A percentile compares a stretch with the other conserved stretches of the same genome.
phyloP scores from a whole-genome alignment of 2,888 invertebrate species.

The Dilophus febrilis region DNA sequence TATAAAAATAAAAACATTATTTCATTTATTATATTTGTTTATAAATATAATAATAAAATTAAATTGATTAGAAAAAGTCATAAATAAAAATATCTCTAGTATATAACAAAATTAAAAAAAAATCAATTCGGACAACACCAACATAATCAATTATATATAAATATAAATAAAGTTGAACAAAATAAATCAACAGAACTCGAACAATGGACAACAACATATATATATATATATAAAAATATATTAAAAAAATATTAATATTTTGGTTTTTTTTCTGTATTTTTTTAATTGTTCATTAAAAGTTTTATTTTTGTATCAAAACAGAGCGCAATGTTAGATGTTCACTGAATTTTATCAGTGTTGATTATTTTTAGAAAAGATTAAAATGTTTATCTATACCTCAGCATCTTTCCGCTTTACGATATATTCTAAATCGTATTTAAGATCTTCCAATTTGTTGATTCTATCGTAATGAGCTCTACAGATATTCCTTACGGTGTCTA shows the following conservation, averaged over 20 bases:
- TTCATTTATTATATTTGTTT: too few relatives aligned
- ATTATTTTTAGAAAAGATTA: background rate
- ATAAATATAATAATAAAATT: too few relatives aligned
- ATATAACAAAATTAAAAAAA: background rate
- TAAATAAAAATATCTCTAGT: too few relatives aligned
- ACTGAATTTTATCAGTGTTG: background rate
- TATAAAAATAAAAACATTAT: too few relatives aligned
- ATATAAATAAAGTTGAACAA: background rate
- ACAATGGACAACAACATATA: background rate
- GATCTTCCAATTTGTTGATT: slow-evolving; percentile 28
- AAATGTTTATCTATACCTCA: slow-evolving; percentile 52
- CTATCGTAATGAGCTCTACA: slow-evolving; percentile 26
- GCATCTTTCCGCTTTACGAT: slow-evolving; percentile 95
- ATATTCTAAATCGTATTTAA: slow-evolving; percentile 97
- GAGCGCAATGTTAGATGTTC: background rate
- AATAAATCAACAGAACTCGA: too few relatives aligned
- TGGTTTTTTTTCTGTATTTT: background rate
- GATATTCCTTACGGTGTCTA: slow-evolving; percentile 9
- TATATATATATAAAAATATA: too few relatives aligned
- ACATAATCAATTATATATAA: background rate
- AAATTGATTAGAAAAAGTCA: too few relatives aligned
- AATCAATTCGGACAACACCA: background rate
- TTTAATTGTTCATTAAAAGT: background rate
- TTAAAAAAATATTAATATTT: slow-evolving; percentile 6
- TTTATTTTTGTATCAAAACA: background rate